These are phyloP conservation scores for Eustalomyia histrio DNA, from an alignment of 2,888 invertebrate species.

Conservation along the genomic window DNA sequence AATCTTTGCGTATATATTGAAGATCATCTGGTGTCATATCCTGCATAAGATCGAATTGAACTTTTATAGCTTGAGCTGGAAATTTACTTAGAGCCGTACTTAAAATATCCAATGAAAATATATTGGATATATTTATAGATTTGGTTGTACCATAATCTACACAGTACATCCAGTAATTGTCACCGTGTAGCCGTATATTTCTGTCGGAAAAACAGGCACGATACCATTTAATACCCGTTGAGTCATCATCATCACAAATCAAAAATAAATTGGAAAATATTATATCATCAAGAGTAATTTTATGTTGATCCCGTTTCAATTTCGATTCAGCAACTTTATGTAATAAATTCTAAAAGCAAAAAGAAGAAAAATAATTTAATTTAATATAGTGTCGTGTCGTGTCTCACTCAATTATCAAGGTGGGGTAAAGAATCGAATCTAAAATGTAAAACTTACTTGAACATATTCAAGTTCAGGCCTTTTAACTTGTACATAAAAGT, in stretches of 20 bases:
- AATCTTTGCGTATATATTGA: slow-evolving; percentile 81
- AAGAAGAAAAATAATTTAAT: neutral
- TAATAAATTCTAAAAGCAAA: slow-evolving; percentile 69
- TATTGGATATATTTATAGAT: slow-evolving; percentile 76
- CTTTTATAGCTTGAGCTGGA: slow-evolving; percentile 83
- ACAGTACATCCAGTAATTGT: slow-evolving; percentile 80
- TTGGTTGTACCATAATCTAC: slow-evolving; percentile 82
- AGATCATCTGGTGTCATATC: slow-evolving; percentile 80
- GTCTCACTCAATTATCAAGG: too few relatives aligned
- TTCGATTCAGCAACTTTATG: slow-evolving; percentile 73
- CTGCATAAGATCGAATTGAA: slow-evolving; percentile 82
- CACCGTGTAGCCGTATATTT: slow-evolving; percentile 70
- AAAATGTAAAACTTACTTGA: slow-evolving; percentile 68
- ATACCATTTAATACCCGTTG: slow-evolving; percentile 76
- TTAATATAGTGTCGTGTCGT: neutral
- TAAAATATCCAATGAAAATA: slow-evolving; percentile 80
- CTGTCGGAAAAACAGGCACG: slow-evolving; percentile 79
- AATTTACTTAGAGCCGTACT: too few relatives aligned
- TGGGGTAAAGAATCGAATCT: too few relatives aligned
- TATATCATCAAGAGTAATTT: slow-evolving; percentile 72
- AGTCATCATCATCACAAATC: slow-evolving; percentile 75
- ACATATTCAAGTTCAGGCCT: slow-evolving; percentile 76
- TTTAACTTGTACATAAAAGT: slow-evolving; percentile 75
- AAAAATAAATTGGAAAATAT: slow-evolving; percentile 76
- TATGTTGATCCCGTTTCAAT: slow-evolving; percentile 75